Evolutionary conservation across 2,113 vertebrate species (phyloP), one percentile per base, ranked within the genome.

Genomic region (Elgaria multicarinata): DNA sequence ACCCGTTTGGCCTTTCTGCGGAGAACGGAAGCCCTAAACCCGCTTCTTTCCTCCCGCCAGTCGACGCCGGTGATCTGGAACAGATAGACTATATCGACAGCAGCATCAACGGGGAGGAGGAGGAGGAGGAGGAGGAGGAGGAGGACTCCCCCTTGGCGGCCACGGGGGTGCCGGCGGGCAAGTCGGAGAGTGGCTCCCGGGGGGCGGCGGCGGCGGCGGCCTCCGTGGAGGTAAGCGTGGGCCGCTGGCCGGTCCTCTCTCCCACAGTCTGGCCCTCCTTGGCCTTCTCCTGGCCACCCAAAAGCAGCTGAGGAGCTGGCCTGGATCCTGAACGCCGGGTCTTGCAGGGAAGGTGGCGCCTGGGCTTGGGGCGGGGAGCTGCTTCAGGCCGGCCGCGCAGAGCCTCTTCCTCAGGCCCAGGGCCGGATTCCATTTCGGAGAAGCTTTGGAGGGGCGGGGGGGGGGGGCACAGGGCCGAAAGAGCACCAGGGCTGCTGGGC

Each of bases 51-150:
- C 0, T 3, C 13, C 90, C 53, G 1, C 0, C 91, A 97, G 98
- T 95, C 44, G 98, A 98, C 42, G 98, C 98, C 0, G 97, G 97
- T 46, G 97, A 96, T 10, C 78, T 94, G 0, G 98, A 98, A 87
- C 97, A 97, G 88, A 93, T 97, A 2, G 97, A 98, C 95, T 98
- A 98, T 91, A 97, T 98, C 0, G 97, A 98, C 94, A 97, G 96
- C 94, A 98, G 96, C 0, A 75, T 97, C 85, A 96, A 96, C 0
- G 97, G 96, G 78, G 98, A 98, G 87, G 98, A 98, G 2, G 97
- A 98, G 16, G 97, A 98, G 66, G 96, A 93, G 6, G 33, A 36
- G 2, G 76, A 24, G 53, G 79, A 98, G 66, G 96, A 93, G 7
- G n/a, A 39, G 2, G 77, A 26, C 46, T 77, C 3, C 58, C 20